Evolutionary conservation across 2,888 invertebrate genomes (phyloP).

Genomic region (Embidobia sp.): DNA sequence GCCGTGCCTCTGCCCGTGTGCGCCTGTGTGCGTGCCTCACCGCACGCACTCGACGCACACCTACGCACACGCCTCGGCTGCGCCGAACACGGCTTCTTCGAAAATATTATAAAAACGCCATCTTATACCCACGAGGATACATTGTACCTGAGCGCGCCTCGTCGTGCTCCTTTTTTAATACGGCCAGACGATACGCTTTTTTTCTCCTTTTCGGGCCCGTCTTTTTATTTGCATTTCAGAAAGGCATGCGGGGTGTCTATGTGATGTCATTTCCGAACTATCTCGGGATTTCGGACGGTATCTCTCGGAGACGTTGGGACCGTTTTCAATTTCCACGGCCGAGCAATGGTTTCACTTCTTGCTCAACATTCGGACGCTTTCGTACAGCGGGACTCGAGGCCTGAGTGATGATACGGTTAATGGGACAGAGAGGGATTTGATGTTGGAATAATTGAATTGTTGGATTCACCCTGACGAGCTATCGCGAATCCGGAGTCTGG

Average conservation of each 20-base stretch:
- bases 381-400: too few species aligned
- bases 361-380: too few species aligned
- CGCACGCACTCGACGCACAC: slow-evolving; percentile 39
- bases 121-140: slow-evolving; percentile 45
- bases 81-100: slow-evolving; percentile 50
- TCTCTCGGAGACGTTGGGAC: background rate
- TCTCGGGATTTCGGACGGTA: slow-evolving; percentile 11
- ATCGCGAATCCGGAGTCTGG: too few species aligned
- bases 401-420: slow-evolving; percentile 1
- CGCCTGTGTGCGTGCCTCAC: background rate
- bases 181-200: slow-evolving; percentile 36
- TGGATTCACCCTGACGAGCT: too few species aligned
- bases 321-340: slow-evolving; percentile 27
- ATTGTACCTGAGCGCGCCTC: slow-evolving; percentile 25
- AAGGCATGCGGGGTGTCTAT: slow-evolving; percentile 29
- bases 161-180: slow-evolving; percentile 45
- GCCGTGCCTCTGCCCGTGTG: slow-evolving; percentile 18
- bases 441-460: slow-evolving; percentile 18
- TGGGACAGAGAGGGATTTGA: slow-evolving; percentile 25
- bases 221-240: slow-evolving; percentile 3
- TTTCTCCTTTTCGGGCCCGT: background rate
- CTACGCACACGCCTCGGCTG: slow-evolving; percentile 34
- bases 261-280: slow-evolving; percentile 41
- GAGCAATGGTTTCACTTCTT: too few species aligned
- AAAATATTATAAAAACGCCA: slow-evolving; percentile 54